Conservation (phyloP, 2,888 invertebrate species). For the Branchipolynoe longqiensis region DNA sequence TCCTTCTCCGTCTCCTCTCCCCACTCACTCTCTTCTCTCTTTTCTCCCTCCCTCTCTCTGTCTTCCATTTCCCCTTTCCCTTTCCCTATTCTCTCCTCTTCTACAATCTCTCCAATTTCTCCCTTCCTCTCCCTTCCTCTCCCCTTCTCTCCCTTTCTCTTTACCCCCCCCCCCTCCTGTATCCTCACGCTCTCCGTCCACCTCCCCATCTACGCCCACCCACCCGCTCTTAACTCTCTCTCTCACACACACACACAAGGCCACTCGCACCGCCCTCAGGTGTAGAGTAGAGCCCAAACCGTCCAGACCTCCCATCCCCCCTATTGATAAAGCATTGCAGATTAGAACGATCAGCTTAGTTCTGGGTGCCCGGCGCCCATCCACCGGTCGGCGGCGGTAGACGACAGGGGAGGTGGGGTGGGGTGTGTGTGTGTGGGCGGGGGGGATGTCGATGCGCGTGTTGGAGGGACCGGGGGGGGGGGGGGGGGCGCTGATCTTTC, state of each 20-base stretch:
- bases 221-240: neutral
- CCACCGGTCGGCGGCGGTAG: neutral
- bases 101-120: no score
- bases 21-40: neutral
- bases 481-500: neutral
- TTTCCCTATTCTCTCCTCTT: no score
- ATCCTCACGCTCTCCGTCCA: neutral
- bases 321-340: constrained; percentile 16
- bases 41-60: neutral
- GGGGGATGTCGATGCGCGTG: neutral
- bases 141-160: neutral
- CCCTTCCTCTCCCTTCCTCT: no score
- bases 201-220: neutral
- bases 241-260: no score
- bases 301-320: constrained; percentile 16
- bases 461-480: neutral
- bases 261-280: no score
- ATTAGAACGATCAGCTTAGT: constrained; percentile 30
- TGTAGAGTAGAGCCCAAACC: neutral
- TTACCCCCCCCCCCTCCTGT: neutral
- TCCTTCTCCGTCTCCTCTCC: neutral
- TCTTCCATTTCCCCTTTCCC: neutral
- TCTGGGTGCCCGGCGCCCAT: neutral
- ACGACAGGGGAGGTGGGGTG: neutral
- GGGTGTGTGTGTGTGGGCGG: neutral